Evolutionary conservation across 2,888 invertebrate genomes (phyloP), one percentile per base, ranked within the genome.

Genomic region (Heliconius aoede): DNA sequence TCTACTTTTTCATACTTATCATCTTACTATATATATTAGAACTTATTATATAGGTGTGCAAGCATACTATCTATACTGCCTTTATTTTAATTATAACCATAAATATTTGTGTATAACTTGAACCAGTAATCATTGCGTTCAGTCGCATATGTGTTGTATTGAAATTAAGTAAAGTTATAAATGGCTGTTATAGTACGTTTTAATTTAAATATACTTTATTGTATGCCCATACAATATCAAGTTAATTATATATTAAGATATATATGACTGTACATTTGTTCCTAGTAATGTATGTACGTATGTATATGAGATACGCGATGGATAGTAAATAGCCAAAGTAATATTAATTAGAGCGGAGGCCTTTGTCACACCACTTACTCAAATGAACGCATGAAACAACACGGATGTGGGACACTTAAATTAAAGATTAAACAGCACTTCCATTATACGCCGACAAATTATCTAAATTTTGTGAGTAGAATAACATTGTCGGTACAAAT

Each of bases 391-490:
- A 78, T 76, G 86, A 85, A 84, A 82, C 82, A 84, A 87, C 88
- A 88, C 83, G 86, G 86, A 87, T 86, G 85, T 84, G 84, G 87
- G 86, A 84, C 85, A 87, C 88, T 90, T 88, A 85, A 90, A 92
- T 92, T 90, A 91, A 91, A 91, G 90, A 91, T 90, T 90, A 90
- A 92, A 89, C 88, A 87, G 84, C 84, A 85, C 88, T 86, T 84
- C 85, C 86, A 89, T 90, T 91, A 88, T 86, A 83, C 84, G 82
- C 84, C 82, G 86, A 89, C 89, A 89, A 91, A 91, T 91, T 90
- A 89, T 89, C 85, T 85, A 79, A 79, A 83, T 89, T 83, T 89
- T 80, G 84, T 85, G 80, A 85, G 85, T 89, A 89, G 86, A 89
- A 87, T 86, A 88, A 88, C 87, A 88, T 85, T 80, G 85, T 80